phyloP scores from a whole-genome alignment of 2,113 vertebrate species.

The Cynopterus brachyotis region DNA sequence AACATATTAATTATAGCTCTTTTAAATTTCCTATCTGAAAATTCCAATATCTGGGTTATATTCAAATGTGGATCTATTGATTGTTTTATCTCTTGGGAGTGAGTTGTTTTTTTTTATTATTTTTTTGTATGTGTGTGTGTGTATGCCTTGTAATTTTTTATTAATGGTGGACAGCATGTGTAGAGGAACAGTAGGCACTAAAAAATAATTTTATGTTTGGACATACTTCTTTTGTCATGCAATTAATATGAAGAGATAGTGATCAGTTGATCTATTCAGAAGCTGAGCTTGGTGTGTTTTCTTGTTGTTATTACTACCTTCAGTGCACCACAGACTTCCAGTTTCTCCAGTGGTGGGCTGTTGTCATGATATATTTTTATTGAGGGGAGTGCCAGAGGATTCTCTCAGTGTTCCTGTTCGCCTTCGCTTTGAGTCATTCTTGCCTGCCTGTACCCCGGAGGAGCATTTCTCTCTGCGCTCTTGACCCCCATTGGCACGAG shows the following conservation, averaged over 20 bases:
- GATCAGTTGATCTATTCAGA: not conserved
- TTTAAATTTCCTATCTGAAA: constrained; percentile 11
- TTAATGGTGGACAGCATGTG: not conserved
- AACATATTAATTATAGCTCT: not conserved
- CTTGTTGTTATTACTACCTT: not conserved
- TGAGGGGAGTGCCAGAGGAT: not conserved
- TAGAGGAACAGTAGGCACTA: not conserved
- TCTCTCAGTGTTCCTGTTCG: not conserved
- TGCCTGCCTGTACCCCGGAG: not conserved
- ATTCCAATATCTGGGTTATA: not conserved
- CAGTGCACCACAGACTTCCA: not conserved
- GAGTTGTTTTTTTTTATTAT: not conserved
- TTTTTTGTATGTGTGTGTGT: not conserved
- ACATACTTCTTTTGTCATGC: not conserved
- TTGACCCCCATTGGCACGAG: not conserved
- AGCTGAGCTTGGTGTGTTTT: not conserved
- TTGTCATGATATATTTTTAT: not conserved
- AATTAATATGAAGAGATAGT: not conserved
- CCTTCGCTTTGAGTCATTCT: not conserved
- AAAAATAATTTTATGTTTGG: not conserved
- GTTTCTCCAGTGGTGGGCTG: not conserved
- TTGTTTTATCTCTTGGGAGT: not conserved
- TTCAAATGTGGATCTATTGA: not conserved
- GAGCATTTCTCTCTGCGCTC: not conserved
- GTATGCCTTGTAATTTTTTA: not conserved